phyloP scores from a whole-genome alignment of 2,113 vertebrate genomes.

The Glaucidium brasilianum region DNA sequence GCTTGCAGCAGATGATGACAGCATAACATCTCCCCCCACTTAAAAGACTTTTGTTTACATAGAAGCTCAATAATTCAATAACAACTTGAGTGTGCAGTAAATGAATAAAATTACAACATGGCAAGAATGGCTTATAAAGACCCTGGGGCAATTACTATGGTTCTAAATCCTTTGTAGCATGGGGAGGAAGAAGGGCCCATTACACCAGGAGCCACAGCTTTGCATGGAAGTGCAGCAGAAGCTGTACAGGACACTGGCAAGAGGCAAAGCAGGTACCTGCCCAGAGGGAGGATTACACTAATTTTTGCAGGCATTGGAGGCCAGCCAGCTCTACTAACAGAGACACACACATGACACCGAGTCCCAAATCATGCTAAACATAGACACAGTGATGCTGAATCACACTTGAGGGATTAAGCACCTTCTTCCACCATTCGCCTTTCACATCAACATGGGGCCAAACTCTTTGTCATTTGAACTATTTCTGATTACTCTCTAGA shows the following conservation, averaged over 20 bases:
- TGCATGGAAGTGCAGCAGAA: not conserved
- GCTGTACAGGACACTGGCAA: not conserved
- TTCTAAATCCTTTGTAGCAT: not conserved
- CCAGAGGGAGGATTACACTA: not conserved
- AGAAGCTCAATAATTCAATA: not conserved
- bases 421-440: not conserved
- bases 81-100: not conserved
- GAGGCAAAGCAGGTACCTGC: not conserved
- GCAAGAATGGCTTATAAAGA: not conserved
- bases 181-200: not conserved
- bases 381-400: not conserved
- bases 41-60: not conserved
- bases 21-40: not conserved
- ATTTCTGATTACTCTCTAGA: not conserved
- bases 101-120: not conserved
- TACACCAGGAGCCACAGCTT: not conserved
- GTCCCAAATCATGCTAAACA: not conserved
- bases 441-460: not conserved
- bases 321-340: not conserved
- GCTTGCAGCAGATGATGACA: not conserved
- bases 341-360: rapidly evolving
- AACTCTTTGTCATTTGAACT: not conserved
- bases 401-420: not conserved
- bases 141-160: rapidly evolving
- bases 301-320: not conserved